phyloP scores from a whole-genome alignment of 2,888 invertebrate genomes.

The Alcis repandata region DNA sequence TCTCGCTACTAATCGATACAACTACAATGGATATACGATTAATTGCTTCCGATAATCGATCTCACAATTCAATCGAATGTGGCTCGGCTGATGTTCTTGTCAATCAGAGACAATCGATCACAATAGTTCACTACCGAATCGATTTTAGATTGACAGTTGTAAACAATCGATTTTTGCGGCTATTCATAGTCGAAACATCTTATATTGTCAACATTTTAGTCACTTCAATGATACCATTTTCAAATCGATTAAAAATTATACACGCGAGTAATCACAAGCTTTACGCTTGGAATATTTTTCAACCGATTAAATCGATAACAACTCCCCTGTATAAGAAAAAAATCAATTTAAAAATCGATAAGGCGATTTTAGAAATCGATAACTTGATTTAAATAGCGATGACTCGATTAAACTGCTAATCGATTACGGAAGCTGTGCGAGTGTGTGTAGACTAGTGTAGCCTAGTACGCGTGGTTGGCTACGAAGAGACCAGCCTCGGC shows the following conservation, averaged over 20 bases:
- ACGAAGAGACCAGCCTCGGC: conserved; percentile 96
- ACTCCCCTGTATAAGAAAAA: not conserved
- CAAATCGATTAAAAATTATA: not conserved
- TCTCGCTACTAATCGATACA: conserved; percentile 28
- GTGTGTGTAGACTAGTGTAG: conserved; percentile 45
- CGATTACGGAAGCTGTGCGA: conserved; percentile 43
- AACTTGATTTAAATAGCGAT: not conserved
- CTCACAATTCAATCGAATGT: conserved; percentile 3
- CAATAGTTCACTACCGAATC: conserved; percentile 23
- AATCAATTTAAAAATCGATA: not conserved
- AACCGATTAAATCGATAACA: not conserved
- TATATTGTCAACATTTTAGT: conserved; percentile 1
- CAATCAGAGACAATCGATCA: conserved; percentile 34
- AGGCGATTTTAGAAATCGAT: too few species aligned
- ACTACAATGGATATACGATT: conserved; percentile 14
- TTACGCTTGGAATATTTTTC: not conserved
- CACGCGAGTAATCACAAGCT: not conserved
- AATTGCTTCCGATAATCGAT: conserved; percentile 12
- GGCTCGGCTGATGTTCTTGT: conserved; percentile 10
- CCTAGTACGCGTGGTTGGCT: conserved; percentile 98
- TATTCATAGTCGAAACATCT: conserved; percentile 26
- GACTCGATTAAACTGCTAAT: conserved; percentile 17
- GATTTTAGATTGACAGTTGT: conserved; percentile 17
- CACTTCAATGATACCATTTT: not conserved
- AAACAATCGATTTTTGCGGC: conserved; percentile 26